A percentile compares a stretch with the other conserved stretches of the same genome.
Evolutionary conservation across 2,113 vertebrate genomes (phyloP).

Genomic region (Cyphomyrus plagiostoma): DNA sequence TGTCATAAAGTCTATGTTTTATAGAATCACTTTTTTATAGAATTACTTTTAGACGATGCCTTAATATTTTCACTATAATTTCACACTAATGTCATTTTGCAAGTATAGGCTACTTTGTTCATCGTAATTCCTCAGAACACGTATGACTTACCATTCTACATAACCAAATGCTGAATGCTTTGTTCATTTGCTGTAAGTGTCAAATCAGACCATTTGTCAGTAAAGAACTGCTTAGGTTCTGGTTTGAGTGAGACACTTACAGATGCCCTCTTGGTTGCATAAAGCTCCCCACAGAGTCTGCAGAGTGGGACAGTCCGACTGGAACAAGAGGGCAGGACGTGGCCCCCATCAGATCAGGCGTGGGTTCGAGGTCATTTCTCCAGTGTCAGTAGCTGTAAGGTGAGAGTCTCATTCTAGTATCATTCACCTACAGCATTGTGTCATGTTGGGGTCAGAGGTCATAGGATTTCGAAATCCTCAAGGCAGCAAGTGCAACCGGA

Average conservation of each 20-base stretch:
- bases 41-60: background rate
- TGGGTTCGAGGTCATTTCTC: background rate
- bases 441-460: background rate
- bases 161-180: background rate
- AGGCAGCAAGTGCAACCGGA: background rate
- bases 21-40: background rate
- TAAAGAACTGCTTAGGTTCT: background rate
- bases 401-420: background rate
- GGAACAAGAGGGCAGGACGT: background rate
- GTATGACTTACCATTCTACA: background rate
- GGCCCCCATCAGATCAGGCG: background rate
- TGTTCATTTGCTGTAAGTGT: background rate
- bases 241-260: background rate
- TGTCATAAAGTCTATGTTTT: background rate
- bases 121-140: background rate
- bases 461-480: slow-evolving; percentile 6
- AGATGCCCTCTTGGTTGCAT: background rate
- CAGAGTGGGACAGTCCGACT: background rate
- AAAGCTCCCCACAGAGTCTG: background rate
- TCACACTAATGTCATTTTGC: background rate
- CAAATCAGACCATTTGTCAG: background rate
- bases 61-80: background rate
- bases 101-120: background rate
- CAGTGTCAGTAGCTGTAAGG: slow-evolving; percentile 8
- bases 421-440: background rate